Base-by-base conservation (phyloP, 2,113 vertebrate genomes). In the Sinosuthora webbiana region DNA sequence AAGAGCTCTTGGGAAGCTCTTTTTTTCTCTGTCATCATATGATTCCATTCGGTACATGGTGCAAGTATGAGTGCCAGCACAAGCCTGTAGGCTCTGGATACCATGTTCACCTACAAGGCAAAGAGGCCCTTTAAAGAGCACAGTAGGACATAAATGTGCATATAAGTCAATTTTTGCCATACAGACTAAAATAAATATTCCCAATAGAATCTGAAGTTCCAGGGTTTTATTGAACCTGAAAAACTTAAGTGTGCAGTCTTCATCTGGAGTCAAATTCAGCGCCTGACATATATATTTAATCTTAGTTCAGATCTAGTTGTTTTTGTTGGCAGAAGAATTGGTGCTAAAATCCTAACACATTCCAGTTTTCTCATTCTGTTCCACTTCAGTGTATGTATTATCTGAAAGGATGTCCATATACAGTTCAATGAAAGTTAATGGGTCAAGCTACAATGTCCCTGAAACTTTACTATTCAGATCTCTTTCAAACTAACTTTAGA, bases 361-460 rank as follows among this genome's bases (percentile, higher is more conserved):
- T 91, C 52, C 70, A 89, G 57, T 86, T 97, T 94, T 92, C 92
- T 80, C 80, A 86, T 95, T 97, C 93, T 94, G 67, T 87, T 94
- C 65, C 62, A 73, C 90, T 59, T 94, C 93, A 97, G 83, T 71
- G 93, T 95, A 97, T 94, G 94, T 87, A 97, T 98, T 97, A 91
- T 94, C 95, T 96, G 73, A 95, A 81, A 90, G 87, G 94, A 94
- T 95, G 82, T 93, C 80, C 91, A 96, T 93, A 83, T 87, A 85
- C 95, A 93, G 84, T 95, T 96, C 95, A 96, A 68, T 90, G 88
- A 95, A 97, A 96, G 90, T 89, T 93, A 94, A 95, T 53, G 64
- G 77, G 81, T 86, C 96, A 68, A 67, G 41, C 53, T 78, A 93
- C 93, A 94, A 86, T 31, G 7, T 60, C 71, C 74, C 87, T 87